These are phyloP conservation scores for Rutilus rutilus DNA, from an alignment of 2,113 vertebrate species.

Conservation along the genomic window DNA sequence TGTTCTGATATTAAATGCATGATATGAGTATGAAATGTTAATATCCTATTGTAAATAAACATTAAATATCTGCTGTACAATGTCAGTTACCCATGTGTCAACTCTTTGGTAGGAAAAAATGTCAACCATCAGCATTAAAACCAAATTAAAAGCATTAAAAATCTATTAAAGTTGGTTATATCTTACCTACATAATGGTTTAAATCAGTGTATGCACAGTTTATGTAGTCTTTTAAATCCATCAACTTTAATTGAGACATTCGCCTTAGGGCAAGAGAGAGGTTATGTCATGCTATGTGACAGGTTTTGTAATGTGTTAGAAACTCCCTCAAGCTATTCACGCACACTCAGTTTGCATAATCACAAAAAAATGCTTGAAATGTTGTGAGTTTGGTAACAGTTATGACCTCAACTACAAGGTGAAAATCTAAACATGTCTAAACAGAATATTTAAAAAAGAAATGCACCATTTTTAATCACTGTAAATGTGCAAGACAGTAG, in stretches of 20 bases:
- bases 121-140: neutral
- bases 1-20: constrained; percentile 24
- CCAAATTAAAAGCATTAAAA: neutral
- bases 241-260: neutral
- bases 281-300: neutral
- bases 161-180: neutral
- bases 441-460: no score
- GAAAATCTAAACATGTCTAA: no score
- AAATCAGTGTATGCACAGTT: neutral
- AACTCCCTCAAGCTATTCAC: neutral
- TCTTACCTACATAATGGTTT: neutral
- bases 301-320: neutral
- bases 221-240: neutral
- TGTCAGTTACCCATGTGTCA: neutral
- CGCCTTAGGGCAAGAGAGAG: neutral
- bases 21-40: constrained; percentile 19
- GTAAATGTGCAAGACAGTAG: neutral
- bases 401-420: no score
- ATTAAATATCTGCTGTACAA: constrained; percentile 17
- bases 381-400: no score
- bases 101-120: neutral
- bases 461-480: no score
- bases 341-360: neutral
- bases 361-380: no score
- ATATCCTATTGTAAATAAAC: constrained; percentile 32